Conservation (phyloP, 30 jellyfish, hydroid and myxozoan genomes). For the Morbakka virulenta region DNA sequence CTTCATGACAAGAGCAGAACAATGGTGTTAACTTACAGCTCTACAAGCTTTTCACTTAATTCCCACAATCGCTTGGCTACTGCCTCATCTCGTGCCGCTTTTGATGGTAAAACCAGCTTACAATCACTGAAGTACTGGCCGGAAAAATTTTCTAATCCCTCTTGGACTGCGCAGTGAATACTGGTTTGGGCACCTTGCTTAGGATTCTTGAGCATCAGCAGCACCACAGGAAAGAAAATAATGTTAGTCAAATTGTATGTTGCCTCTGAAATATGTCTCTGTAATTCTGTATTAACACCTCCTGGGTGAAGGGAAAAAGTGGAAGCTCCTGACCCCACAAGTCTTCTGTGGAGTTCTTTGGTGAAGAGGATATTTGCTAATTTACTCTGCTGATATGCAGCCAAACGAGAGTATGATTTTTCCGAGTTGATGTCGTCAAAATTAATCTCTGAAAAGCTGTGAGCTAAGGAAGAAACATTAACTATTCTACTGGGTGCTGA, state of each 20-base stretch:
- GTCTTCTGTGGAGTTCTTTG: constrained; percentile 36
- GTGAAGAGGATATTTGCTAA: constrained; percentile 50
- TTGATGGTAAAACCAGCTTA: not conserved
- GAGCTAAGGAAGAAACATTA: constrained; percentile 77
- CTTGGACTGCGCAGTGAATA: constrained; percentile 54
- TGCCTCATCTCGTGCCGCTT: constrained; percentile 40
- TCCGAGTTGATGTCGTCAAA: constrained; percentile 29
- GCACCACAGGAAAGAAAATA: not conserved
- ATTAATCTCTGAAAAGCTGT: no score
- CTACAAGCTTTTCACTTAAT: no score
- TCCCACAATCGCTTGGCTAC: no score
- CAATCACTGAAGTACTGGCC: constrained; percentile 71
- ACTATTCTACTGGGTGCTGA: constrained; percentile 87
- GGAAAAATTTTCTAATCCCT: constrained; percentile 21
- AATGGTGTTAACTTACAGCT: no score
- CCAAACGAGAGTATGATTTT: not conserved
- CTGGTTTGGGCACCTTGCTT: constrained; percentile 60
- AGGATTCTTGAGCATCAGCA: constrained; percentile 15
- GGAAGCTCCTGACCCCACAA: constrained; percentile 6
- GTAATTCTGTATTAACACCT: constrained; percentile 22
- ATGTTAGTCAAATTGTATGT: no score
- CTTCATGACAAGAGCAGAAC: no score
- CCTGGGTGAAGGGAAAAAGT: constrained; percentile 63
- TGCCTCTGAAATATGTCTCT: constrained; percentile 7
- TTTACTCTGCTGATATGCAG: constrained; percentile 39